A percentile compares a stretch with the other conserved stretches of the same genome.
Conservation (phyloP, 1,140 invertebrate species). For the Aphidius gifuensis region DNA sequence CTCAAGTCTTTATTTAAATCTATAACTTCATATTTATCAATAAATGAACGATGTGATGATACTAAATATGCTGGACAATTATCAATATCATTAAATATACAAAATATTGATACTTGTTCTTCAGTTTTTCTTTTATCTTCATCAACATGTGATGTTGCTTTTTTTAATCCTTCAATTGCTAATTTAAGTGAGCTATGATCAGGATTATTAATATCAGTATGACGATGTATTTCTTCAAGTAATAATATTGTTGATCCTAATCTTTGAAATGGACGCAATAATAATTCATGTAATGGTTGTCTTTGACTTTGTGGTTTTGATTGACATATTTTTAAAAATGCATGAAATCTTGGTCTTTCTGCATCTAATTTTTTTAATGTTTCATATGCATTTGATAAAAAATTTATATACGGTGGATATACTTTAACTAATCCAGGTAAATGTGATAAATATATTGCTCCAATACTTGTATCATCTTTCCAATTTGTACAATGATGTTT, state of each 20-base stretch:
- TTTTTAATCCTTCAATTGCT: constrained; percentile 82
- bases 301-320: constrained; percentile 91
- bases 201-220: constrained; percentile 80
- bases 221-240: constrained; percentile 89
- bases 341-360: constrained; percentile 92
- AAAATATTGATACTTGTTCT: constrained; percentile 91
- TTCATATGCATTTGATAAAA: constrained; percentile 94
- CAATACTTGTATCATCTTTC: constrained; percentile 83
- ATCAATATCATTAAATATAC: constrained; percentile 97
- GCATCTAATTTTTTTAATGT: constrained; percentile 86
- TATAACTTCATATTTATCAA: constrained; percentile 83
- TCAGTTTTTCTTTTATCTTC: constrained; percentile 96
- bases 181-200: constrained; percentile 82
- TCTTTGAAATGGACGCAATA: constrained; percentile 95
- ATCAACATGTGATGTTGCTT: constrained; percentile 95
- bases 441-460: constrained; percentile 83
- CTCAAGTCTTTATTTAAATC: constrained; percentile 83
- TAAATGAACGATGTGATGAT: constrained; percentile 86
- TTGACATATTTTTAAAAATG: constrained; percentile 94
- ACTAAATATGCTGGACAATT: constrained; percentile 91
- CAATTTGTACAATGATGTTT: constrained; percentile 68
- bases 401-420: constrained; percentile 97
- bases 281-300: constrained; percentile 88
- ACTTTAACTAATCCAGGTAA: constrained; percentile 80
- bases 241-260: constrained; percentile 92